Evolutionary conservation across 2,888 invertebrate species (phyloP).

Genomic region (Tipula vernalis): DNA sequence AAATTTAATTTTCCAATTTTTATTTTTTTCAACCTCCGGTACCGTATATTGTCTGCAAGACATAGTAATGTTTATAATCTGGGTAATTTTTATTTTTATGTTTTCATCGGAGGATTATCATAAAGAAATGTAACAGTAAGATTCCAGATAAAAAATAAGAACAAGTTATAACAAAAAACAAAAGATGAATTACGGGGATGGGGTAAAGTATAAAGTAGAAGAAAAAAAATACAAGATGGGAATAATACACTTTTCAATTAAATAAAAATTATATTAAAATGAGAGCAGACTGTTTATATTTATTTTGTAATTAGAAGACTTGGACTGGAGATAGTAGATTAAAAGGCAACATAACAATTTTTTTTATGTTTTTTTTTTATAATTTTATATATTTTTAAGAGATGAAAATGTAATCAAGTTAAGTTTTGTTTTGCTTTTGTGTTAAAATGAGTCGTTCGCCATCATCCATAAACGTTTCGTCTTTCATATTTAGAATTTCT

Average conservation of each 20-base stretch:
- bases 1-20: not conserved
- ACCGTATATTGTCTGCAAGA: not conserved
- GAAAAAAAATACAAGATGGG: not conserved
- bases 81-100: not conserved
- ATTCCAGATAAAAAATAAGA: not conserved
- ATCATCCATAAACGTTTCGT: not conserved
- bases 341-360: not conserved
- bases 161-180: not conserved
- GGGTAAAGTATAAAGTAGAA: not conserved
- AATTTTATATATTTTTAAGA: not conserved
- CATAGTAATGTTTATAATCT: not conserved
- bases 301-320: conserved; percentile 4
- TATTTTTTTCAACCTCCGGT: not conserved
- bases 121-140: not conserved
- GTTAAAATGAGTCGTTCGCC: not conserved
- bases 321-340: not conserved
- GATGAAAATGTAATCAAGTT: conserved; percentile 4
- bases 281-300: not conserved
- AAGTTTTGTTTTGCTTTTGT: not conserved
- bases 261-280: conserved; percentile 4
- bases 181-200: not conserved
- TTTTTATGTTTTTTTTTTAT: not conserved
- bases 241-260: conserved; percentile 4
- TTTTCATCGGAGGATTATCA: not conserved
- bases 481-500: not conserved